Percentiles rank a stretch among this genome's conserved stretches.
phyloP scores from a whole-genome alignment of 2,888 invertebrate species.

The Torymus tubicola region DNA sequence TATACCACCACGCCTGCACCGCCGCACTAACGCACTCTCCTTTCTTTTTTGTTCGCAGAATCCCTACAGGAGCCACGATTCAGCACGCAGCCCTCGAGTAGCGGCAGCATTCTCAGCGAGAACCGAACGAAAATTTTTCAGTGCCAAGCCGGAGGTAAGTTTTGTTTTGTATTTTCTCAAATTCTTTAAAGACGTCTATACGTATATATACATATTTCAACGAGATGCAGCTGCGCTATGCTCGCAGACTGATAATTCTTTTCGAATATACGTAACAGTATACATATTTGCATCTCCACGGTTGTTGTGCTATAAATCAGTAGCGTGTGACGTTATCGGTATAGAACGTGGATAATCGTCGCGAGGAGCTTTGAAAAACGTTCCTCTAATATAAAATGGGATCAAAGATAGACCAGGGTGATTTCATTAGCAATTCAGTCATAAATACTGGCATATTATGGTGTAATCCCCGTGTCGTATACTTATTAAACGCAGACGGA shows the following conservation, averaged over 20 bases:
- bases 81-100: slow-evolving; percentile 90
- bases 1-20: neutral
- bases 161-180: slow-evolving; percentile 17
- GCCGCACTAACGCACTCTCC: slow-evolving; percentile 5
- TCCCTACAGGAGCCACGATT: slow-evolving; percentile 90
- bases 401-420: neutral
- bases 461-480: neutral
- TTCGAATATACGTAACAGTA: too few species aligned
- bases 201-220: too few species aligned
- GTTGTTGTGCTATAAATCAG: neutral
- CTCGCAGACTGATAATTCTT: too few species aligned
- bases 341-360: neutral
- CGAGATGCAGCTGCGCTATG: too few species aligned
- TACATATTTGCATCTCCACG: too few species aligned
- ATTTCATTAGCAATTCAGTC: slow-evolving; percentile 25
- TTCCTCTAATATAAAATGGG: neutral
- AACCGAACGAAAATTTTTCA: slow-evolving; percentile 94
- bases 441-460: slow-evolving; percentile 18
- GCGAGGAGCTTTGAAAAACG: slow-evolving; percentile 1
- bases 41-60: slow-evolving; percentile 75
- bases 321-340: neutral
- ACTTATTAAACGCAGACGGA: neutral
- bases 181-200: neutral
- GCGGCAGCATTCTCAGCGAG: slow-evolving; percentile 90
- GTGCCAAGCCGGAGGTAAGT: slow-evolving; percentile 91